Evolutionary conservation across 2,888 invertebrate species (phyloP).

Genomic region (Lucinisca nassula): DNA sequence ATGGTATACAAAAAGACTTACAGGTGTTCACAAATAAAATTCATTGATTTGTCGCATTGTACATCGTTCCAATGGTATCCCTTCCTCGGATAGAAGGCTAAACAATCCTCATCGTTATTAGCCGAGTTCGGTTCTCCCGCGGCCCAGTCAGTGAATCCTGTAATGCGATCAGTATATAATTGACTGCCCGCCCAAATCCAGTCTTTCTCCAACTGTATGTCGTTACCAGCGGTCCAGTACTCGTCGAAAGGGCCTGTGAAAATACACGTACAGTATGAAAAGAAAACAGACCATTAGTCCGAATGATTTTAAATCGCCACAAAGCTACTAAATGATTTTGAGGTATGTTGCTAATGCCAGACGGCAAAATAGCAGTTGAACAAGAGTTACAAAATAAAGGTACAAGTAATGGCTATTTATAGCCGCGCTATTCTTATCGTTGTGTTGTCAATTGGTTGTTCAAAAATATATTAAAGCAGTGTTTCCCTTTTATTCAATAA

Average conservation of each 20-base stretch:
- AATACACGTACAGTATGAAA: too few relatives aligned
- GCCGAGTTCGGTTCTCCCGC: constrained; percentile 31
- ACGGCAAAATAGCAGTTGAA: too few relatives aligned
- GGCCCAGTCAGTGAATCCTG: constrained; percentile 11
- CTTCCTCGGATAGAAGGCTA: constrained; percentile 15
- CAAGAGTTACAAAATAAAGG: too few relatives aligned
- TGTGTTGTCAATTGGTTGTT: too few relatives aligned
- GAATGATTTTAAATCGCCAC: too few relatives aligned
- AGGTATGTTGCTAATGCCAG: too few relatives aligned
- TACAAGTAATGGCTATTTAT: too few relatives aligned
- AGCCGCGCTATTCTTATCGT: too few relatives aligned
- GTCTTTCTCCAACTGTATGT: background rate
- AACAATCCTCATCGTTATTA: constrained; percentile 34
- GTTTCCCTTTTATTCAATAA: too few relatives aligned
- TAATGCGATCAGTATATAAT: background rate
- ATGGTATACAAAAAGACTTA: background rate
- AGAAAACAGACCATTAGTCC: too few relatives aligned
- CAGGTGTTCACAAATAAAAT: background rate
- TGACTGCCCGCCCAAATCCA: constrained; percentile 33
- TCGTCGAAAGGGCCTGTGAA: constrained; percentile 14
- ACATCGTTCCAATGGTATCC: constrained; percentile 38
- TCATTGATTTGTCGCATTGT: constrained; percentile 21
- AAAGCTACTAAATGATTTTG: too few relatives aligned
- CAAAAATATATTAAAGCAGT: too few relatives aligned
- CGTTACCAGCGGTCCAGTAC: constrained; percentile 42